A percentile compares a stretch with the other conserved stretches of the same genome.
Evolutionary conservation across 2,888 invertebrate species (phyloP).

Genomic region (Leptinotarsa peninsularis): DNA sequence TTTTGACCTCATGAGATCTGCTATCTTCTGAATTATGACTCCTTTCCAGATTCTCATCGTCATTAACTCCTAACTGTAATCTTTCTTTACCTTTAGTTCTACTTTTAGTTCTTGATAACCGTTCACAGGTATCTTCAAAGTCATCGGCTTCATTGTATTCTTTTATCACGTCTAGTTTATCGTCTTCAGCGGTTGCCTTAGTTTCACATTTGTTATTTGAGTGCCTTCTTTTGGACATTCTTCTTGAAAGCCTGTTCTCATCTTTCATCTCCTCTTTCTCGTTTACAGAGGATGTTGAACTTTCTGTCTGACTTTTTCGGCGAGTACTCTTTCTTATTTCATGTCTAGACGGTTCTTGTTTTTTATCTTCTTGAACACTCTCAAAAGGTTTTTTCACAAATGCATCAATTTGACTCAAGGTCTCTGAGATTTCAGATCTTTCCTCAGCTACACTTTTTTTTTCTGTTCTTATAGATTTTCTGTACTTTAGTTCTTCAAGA

Average conservation of each 20-base stretch:
- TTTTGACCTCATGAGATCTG: slow-evolving; percentile 26
- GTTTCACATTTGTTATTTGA: not conserved
- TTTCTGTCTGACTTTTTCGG: slow-evolving; percentile 17
- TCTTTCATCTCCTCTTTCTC: slow-evolving; percentile 2
- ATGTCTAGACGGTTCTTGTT: not conserved
- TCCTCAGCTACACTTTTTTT: slow-evolving; percentile 16
- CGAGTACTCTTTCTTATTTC: not conserved
- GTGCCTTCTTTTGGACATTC: slow-evolving; percentile 15
- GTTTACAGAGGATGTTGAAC: not conserved
- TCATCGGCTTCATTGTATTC: slow-evolving; percentile 13
- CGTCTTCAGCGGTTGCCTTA: not conserved
- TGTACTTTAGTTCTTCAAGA: slow-evolving; percentile 22
- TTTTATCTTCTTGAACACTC: not conserved
- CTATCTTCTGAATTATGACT: slow-evolving; percentile 15
- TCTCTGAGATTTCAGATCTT: slow-evolving; percentile 25
- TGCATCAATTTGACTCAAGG: slow-evolving; percentile 41
- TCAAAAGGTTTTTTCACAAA: slow-evolving; percentile 33
- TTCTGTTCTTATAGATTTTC: slow-evolving; percentile 20
- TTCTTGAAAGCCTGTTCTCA: slow-evolving; percentile 2
- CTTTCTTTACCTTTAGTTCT: not conserved
- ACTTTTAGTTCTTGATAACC: not conserved
- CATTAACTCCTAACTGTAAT: not conserved
- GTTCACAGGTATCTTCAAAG: slow-evolving; percentile 7
- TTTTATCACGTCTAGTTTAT: slow-evolving; percentile 15
- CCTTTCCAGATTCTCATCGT: slow-evolving; percentile 19